phyloP scores from a whole-genome alignment of 1,140 invertebrate genomes.

The Caerostris darwini region DNA sequence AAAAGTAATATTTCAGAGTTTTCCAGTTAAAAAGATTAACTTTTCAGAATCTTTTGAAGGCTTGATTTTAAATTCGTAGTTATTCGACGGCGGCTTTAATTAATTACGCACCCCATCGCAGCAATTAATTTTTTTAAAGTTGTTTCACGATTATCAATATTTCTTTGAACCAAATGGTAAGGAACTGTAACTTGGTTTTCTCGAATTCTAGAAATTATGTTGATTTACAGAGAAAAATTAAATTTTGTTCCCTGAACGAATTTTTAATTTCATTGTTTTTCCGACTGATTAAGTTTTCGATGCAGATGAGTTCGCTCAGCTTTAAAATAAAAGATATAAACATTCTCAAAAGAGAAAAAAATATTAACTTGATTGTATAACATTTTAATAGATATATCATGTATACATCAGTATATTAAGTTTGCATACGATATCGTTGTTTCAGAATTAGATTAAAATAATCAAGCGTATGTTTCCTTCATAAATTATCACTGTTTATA shows the following conservation, averaged over 20 bases:
- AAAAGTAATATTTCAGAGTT: background rate
- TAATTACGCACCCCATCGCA: background rate
- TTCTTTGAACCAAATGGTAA: background rate
- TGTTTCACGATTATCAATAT: background rate
- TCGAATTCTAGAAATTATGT: background rate
- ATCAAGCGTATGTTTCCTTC: too few relatives aligned
- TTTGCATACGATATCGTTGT: too few relatives aligned
- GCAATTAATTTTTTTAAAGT: background rate
- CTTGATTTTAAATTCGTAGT: background rate
- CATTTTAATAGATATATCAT: too few relatives aligned
- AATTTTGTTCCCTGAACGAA: background rate
- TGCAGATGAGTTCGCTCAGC: background rate
- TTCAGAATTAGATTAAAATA: too few relatives aligned
- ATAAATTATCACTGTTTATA: too few relatives aligned
- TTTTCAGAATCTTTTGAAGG: background rate
- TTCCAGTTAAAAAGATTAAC: background rate
- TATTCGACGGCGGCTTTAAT: background rate
- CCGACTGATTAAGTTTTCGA: background rate
- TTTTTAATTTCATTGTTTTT: background rate
- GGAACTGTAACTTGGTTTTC: background rate
- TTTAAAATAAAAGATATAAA: background rate
- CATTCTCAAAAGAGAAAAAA: background rate
- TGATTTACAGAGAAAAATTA: background rate
- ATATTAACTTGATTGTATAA: too few relatives aligned
- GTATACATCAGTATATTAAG: too few relatives aligned